Base-by-base conservation (phyloP, 2,797 vertebrate species). In the Neostethus bicornis region DNA sequence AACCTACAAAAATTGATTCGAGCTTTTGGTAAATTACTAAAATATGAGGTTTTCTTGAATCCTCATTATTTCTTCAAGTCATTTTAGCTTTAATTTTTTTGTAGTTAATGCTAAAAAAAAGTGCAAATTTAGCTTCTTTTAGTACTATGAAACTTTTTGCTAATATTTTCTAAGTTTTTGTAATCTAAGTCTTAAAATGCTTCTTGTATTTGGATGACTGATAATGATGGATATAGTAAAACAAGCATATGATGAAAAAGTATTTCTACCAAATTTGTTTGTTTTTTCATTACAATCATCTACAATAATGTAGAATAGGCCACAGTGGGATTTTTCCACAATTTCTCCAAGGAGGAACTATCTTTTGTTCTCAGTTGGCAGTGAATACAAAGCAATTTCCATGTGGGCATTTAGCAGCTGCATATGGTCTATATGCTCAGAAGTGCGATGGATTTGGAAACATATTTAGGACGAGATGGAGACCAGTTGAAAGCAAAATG, bases 1-100 rank as follows among this genome's bases (percentile, higher is more conserved):
- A 82, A 77, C 78, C 80, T 79, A 61, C 48, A 45, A 80, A 82
- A 78, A 85, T 46, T 9, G 77, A 80, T 80, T 79, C 77, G 80
- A 75, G 73, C 80, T 86, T 86, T 81, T 78, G 61, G 56, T 29
- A 62, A 68, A 80, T 85, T 81, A 89, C 90, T 89, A 83, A 89
- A 85, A 81, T 70, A 88, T 70, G n/a, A 76, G 65, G 54, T 49
- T 73, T 79, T 87, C 72, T 81, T 64, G 51, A 77, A 64, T 63
- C 62, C 35, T 45, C 58, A 54, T 79, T 41, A 57, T 66, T 78
- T 81, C 34, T 58, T 31, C 35, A 14, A 55, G 43, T 64, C 44
- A 66, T 31, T 44, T 17, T 54, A 46, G 61, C 43, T 62, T 69
- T 63, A 24, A 39, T 42, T 70, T 64, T 55, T 5, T 39, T 54